Base-by-base conservation (phyloP, 2,888 invertebrate genomes). In the Geophilus truncorum region DNA sequence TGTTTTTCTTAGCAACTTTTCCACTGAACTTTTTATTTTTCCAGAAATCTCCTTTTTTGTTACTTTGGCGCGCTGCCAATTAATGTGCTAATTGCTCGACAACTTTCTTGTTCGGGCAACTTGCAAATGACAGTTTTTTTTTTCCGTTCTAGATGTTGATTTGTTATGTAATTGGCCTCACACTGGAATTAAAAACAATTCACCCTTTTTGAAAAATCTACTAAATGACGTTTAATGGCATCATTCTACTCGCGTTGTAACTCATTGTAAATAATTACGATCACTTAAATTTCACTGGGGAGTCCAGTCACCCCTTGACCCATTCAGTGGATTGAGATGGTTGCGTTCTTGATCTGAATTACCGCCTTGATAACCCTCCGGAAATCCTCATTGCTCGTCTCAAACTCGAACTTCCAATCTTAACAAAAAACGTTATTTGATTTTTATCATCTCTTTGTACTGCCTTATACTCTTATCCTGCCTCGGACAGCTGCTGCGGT, bases 301-400 rank as follows among this genome's bases (percentile, higher is more conserved):
- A 70, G 70, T 70, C 70, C 70, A 70, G 28, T 28, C 70, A 70
- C 70, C 70, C 70, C 70, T 70, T 70, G 70, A 70, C 70, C 70
- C 70, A 70, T 70, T 70, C 70, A 70, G 70, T 70, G 70, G 25
- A 70, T 70, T 70, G 70, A 70, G 70, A 70, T 70, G 70, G 70
- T 51, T 70, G 70, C 70, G 70, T 70, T 70, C 70, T 70, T 70
- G 70, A 70, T 70, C 70, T 70, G 70, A 70, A 70, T 70, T 70
- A 25, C 70, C 28, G n/a, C 28, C 70, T 70, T 28, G n/a, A 25
- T 70, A 70, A 10, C 70, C 70, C 70, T 70, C 70, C 70, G 70
- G 70, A 70, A 70, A 70, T 70, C 70, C 70, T 70, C 70, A 70
- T 70, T 70, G 70, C 70, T 70, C 28, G 70, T 25, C 25, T 70